phyloP scores from a whole-genome alignment of 2,888 invertebrate species.

The Drosophila affinis region DNA sequence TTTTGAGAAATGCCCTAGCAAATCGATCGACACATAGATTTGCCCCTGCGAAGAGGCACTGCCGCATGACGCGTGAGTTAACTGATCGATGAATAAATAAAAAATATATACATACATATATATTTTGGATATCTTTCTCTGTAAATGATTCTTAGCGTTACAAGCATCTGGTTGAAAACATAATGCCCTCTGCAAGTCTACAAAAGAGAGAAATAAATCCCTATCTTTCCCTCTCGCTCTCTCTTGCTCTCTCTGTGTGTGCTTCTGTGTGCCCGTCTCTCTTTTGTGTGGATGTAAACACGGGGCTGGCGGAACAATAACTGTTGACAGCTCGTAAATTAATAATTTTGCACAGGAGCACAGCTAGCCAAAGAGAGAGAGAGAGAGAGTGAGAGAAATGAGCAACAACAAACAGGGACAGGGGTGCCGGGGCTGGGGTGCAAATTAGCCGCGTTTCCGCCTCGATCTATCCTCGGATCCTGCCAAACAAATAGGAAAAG shows the following conservation, averaged over 20 bases:
- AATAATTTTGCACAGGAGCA: slow-evolving; percentile 67
- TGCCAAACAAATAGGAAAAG: slow-evolving; percentile 32
- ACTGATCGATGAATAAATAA: too few species aligned
- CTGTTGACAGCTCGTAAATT: slow-evolving; percentile 80
- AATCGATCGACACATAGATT: too few species aligned
- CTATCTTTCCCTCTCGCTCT: not conserved
- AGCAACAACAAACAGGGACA: not conserved
- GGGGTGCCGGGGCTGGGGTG: slow-evolving; percentile 25
- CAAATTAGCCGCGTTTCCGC: slow-evolving; percentile 78
- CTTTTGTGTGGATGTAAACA: slow-evolving; percentile 71
- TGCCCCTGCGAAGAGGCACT: too few species aligned
- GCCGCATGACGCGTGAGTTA: too few species aligned
- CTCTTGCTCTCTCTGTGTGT: slow-evolving; percentile 4
- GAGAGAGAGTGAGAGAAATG: not conserved
- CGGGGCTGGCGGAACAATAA: slow-evolving; percentile 66
- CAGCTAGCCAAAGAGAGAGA: not conserved
- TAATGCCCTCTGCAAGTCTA: not conserved
- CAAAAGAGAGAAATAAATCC: slow-evolving; percentile 23
- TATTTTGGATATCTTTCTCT: not conserved
- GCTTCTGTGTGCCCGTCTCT: not conserved
- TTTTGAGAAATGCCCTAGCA: too few species aligned
- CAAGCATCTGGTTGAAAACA: not conserved
- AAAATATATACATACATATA: too few species aligned
- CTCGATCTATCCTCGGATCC: slow-evolving; percentile 49
- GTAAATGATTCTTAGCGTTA: not conserved